Conservation (phyloP, 2,113 vertebrate genomes). For the Nyctibius bracteatus region DNA sequence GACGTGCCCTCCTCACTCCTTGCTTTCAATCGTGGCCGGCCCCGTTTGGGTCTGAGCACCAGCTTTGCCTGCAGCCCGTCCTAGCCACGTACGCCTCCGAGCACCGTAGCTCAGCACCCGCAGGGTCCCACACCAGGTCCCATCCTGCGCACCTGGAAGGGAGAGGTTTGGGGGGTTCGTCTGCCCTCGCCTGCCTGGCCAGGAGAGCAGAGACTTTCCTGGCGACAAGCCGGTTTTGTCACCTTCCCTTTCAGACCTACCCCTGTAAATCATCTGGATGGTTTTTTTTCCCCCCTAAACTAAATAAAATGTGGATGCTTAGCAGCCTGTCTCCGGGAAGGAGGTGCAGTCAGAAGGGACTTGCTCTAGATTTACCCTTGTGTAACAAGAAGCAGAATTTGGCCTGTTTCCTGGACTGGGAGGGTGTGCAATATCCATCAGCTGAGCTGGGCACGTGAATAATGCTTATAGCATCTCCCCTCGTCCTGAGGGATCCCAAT, state of each 20-base stretch:
- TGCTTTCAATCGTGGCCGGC: not conserved
- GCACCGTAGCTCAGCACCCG: not conserved
- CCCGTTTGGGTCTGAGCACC: not conserved
- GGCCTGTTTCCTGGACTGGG: not conserved
- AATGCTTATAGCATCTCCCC: not conserved
- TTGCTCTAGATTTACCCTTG: not conserved
- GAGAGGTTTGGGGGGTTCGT: not conserved
- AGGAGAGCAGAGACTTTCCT: not conserved
- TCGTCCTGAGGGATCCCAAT: not conserved
- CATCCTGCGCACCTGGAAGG: too few relatives aligned
- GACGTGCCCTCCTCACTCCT: not conserved
- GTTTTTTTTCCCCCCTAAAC: not conserved
- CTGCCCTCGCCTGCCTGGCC: accelerated
- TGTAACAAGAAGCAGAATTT: not conserved
- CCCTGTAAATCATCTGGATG: not conserved
- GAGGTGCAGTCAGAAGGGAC: not conserved
- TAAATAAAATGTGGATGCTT: not conserved
- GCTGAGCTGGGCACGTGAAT: not conserved
- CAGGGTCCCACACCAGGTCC: accelerated
- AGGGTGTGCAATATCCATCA: not conserved
- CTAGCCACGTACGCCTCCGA: accelerated
- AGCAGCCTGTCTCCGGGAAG: not conserved
- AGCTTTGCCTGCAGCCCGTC: not conserved
- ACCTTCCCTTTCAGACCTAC: not conserved
- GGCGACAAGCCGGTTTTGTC: not conserved